Evolutionary conservation across 2,888 invertebrate genomes (phyloP).

Genomic region (Tortricodes alternella): DNA sequence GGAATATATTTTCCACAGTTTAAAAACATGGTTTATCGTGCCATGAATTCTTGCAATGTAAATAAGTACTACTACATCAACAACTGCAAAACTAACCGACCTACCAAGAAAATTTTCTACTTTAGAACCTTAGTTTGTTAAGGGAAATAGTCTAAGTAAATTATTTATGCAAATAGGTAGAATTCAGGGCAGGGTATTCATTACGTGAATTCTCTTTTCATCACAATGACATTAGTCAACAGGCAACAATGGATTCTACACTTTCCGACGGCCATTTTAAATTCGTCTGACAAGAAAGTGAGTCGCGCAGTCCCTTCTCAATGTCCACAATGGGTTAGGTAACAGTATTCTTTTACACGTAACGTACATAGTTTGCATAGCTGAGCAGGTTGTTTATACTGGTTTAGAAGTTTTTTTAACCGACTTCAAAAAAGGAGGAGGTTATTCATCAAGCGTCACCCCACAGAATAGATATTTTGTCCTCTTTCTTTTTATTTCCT

Average conservation of each 20-base stretch:
- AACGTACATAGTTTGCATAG: background rate
- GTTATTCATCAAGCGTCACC: no score
- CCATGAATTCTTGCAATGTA: no score
- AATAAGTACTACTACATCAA: no score
- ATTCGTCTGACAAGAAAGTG: conserved; percentile 34
- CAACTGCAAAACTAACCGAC: no score
- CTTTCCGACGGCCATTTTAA: conserved; percentile 33
- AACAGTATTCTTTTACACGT: background rate
- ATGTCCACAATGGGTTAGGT: conserved; percentile 26
- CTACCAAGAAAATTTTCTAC: background rate
- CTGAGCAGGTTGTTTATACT: background rate
- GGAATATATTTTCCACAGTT: no score
- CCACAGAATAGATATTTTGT: no score
- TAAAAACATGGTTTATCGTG: no score
- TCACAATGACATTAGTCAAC: conserved; percentile 33
- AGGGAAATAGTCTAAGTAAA: background rate
- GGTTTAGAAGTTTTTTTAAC: no score
- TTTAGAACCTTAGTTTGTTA: background rate
- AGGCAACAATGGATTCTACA: conserved; percentile 13
- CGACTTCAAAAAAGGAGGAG: no score
- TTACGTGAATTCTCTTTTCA: conserved; percentile 27
- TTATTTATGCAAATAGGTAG: background rate
- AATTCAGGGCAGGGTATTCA: conserved; percentile 18
- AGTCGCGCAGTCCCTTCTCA: conserved; percentile 30
- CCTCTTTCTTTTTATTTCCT: no score